Conservation (phyloP, 2,113 vertebrate genomes). For the Sylvia atricapilla region DNA sequence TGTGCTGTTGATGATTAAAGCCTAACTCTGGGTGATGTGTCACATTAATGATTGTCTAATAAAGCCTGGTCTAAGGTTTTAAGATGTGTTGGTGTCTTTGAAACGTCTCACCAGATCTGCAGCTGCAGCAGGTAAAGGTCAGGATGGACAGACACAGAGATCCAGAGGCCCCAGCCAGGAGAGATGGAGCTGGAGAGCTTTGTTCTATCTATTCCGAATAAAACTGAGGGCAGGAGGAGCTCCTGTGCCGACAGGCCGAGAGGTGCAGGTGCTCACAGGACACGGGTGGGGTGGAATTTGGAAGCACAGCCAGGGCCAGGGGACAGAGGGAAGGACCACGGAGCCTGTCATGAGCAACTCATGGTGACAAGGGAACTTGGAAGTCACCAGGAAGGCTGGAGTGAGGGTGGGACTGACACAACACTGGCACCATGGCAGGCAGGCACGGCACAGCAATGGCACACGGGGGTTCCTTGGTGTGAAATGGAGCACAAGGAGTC, state of each 20-base stretch:
- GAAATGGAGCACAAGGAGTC: neutral
- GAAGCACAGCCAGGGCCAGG: neutral
- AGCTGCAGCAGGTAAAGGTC: neutral
- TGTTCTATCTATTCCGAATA: neutral
- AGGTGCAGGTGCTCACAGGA: no score
- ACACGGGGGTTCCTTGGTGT: neutral
- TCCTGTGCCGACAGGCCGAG: neutral
- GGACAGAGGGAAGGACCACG: neutral
- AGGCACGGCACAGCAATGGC: rapidly evolving
- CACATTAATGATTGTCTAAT: neutral
- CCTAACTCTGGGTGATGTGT: rapidly evolving
- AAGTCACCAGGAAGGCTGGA: neutral
- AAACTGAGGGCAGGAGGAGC: neutral
- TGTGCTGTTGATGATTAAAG: neutral
- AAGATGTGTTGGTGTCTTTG: neutral
- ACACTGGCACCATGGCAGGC: neutral
- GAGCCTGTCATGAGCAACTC: no score
- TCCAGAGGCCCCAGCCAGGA: neutral
- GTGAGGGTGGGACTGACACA: neutral
- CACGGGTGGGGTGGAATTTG: rapidly evolving
- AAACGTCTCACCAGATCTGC: no score
- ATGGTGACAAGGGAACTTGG: rapidly evolving
- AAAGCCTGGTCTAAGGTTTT: neutral
- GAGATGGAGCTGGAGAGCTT: neutral
- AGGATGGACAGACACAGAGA: neutral